Base-by-base conservation (phyloP, 2,888 invertebrate genomes). In the Lochmaea capreae region DNA sequence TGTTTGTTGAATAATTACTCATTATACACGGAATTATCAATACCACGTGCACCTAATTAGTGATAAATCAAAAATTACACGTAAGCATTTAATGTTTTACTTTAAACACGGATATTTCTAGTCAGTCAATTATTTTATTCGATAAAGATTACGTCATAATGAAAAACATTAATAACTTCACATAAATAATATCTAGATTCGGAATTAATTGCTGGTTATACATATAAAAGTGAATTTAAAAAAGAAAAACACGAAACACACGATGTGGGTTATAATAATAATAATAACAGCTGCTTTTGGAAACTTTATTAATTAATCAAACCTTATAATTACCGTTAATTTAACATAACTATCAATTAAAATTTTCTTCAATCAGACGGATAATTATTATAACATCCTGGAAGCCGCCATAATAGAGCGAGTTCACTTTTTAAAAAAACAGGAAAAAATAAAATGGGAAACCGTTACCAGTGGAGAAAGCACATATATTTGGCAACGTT, bases 341-440 rank as follows among this genome's bases (percentile, higher is more conserved):
- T 52, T 16, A 52, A 52, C 52, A 14, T 16, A 14, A 52, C 52
- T 52, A 52, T 16, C n/a, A 52, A n/a, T 52, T 52, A 52, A n/a
- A 12, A 16, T 16, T 52, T 52, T 33, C 33, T 33, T n/a, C 8
- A 16, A 52, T 52, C 14, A n/a, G 16, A 52, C 0, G n/a, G 14
- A n/a, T n/a, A 6, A 52, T 52, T 52, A 52, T 52, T 52, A 52
- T 52, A 52, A 52, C 52, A 52, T 52, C 52, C 52, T 52, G 52
- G 16, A 52, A 16, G 5, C 52, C 52, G 16, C 52, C 52, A 16
- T 52, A 52, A 49, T n/a, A n/a, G 8, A 52, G n/a, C 1, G 52
- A 16, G 16, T n/a, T 16, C 16, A 2, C 52, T n/a, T 52, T 14
- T 16, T 16, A 52, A 52, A 52, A 22, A 8, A n/a, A 52, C 46